phyloP scores from a whole-genome alignment of 2,797 vertebrate species.

The Triplophysa bombifrons region DNA sequence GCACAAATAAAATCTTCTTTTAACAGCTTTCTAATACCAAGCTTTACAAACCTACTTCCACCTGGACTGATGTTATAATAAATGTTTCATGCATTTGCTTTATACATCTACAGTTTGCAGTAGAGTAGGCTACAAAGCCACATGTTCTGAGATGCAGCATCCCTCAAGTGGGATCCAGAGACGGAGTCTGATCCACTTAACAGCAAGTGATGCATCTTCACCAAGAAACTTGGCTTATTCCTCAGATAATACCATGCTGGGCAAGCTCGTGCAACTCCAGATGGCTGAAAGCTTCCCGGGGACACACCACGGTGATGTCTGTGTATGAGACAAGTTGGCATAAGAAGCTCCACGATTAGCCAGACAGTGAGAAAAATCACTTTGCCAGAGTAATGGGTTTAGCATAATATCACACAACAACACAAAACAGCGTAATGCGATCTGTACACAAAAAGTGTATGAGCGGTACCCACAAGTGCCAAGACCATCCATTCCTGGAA shows the following conservation, averaged over 20 bases:
- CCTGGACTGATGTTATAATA: background rate
- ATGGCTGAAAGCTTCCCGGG: conserved; percentile 85
- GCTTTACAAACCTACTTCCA: background rate
- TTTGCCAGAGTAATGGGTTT: conserved; percentile 10
- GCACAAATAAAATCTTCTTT: background rate
- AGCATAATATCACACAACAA: conserved; percentile 12
- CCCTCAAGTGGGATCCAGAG: background rate
- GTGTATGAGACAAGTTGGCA: conserved; percentile 19
- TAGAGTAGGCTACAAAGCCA: background rate
- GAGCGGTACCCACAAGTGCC: conserved; percentile 75
- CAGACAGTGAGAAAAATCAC: conserved; percentile 18
- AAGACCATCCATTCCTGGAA: conserved; percentile 83
- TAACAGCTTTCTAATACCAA: background rate
- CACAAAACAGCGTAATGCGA: background rate
- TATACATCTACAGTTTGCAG: background rate
- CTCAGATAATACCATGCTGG: conserved; percentile 82
- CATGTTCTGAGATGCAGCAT: background rate
- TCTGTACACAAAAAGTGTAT: background rate
- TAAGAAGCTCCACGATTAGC: background rate
- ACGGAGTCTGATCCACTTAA: conserved; percentile 10
- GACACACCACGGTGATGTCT: conserved; percentile 80
- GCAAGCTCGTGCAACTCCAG: conserved; percentile 81
- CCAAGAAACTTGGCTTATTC: background rate
- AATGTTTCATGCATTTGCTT: background rate
- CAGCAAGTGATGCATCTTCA: conserved; percentile 1